Evolutionary conservation across 2,888 invertebrate genomes (phyloP), one percentile per base, ranked within the genome.

Genomic region (Lithophane leautieri): DNA sequence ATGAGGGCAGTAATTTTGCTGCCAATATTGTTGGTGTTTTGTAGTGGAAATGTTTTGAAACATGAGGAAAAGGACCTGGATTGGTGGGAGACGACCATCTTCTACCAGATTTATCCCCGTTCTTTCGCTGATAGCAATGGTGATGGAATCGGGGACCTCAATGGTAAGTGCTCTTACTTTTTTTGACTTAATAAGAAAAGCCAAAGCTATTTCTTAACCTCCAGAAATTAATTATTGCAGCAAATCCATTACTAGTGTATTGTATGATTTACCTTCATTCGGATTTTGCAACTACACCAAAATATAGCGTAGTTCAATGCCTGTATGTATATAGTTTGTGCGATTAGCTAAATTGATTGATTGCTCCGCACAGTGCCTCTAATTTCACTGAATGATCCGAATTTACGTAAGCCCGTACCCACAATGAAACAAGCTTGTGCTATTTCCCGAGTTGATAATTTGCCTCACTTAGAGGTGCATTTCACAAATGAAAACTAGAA

Each of bases 71-170:
- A 78, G 2, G 91, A 93, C 1, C 85, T 91, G 40, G 97, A 97
- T 85, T 99, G 99, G 99, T 98, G 98, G 98, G 97, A 98, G 87
- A 97, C 97, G 16, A 97, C 97, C 6, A 97, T 97, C 58, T 97
- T 98, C 84, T 99, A 99, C 92, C 98, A 98, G 93, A 97, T 98
- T 70, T 98, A 98, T 91, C 97, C 98, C 0, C 97, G 98, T 81
- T 98, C 98, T 1, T 98, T 98, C 93, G 97, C 97, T 90, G 99
- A 99, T 91, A 97, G 97, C 77, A 93, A 98, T 91, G 97, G 97
- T 1, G 98, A 98, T 92, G 98, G 98, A 0, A 94, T 98, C 22
- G 97, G 97, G 0, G 97, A 97, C 88, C 88, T 97, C 4, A 96
- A 95, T 82, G 97, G 97, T 96, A 91, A 81, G 91, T 28, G 0